phyloP scores from a whole-genome alignment of 2,113 vertebrate species.

The Gnathonemus longibarbis region DNA sequence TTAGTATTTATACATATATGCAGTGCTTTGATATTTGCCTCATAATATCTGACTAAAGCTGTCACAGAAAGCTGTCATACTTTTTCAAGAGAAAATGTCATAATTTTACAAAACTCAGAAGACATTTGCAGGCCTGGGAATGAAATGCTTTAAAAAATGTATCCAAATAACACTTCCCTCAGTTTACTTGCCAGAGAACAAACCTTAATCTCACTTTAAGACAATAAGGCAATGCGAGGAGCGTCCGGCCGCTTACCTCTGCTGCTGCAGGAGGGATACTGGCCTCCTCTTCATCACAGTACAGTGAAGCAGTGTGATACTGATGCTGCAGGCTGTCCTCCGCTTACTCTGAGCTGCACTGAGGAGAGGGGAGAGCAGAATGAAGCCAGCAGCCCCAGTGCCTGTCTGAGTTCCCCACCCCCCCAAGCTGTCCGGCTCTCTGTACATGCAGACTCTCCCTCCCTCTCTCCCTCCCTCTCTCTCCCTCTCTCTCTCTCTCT shows the following conservation, averaged over 20 bases:
- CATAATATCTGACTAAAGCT: not conserved
- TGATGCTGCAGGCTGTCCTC: not conserved
- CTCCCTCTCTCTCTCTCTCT: constrained; percentile 17
- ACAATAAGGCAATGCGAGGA: not conserved
- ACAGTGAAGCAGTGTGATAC: not conserved
- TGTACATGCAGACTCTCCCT: constrained; percentile 18
- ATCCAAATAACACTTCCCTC: not conserved
- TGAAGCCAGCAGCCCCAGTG: constrained; percentile 14
- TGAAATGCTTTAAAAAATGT: too few species aligned
- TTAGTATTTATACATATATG: not conserved
- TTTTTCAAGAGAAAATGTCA: not conserved
- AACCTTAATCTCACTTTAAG: not conserved
- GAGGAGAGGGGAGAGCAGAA: constrained; percentile 16
- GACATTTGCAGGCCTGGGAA: not conserved
- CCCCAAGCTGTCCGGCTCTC: constrained; percentile 28
- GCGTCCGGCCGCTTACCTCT: not conserved
- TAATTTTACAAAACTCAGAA: not conserved
- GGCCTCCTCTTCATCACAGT: not conserved
- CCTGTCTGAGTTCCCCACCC: constrained; percentile 24
- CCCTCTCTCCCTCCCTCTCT: not conserved
- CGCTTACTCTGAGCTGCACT: constrained; percentile 18
- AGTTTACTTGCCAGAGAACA: not conserved
- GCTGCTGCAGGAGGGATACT: not conserved
- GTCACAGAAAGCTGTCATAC: not conserved
- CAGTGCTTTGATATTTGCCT: not conserved